Conservation (phyloP, 2,113 vertebrate species). For the human (Homo sapiens) region DNA sequence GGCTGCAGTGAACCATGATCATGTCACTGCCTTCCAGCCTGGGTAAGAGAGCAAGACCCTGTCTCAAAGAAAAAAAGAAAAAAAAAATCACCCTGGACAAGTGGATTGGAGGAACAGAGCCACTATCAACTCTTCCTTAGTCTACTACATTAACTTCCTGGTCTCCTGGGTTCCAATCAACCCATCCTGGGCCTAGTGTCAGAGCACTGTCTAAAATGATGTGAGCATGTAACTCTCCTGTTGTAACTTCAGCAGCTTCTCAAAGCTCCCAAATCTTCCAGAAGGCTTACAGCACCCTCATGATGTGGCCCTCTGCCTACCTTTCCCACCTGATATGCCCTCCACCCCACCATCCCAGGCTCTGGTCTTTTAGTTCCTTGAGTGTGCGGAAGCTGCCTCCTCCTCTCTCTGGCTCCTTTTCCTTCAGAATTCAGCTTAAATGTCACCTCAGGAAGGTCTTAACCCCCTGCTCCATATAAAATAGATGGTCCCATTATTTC, state of each 20-base stretch:
- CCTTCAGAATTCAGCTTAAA: not conserved
- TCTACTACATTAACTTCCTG: not conserved
- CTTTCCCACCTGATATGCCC: not conserved
- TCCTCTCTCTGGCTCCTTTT: not conserved
- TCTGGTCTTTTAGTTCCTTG: not conserved
- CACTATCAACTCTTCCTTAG: not conserved
- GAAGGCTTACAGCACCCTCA: not conserved
- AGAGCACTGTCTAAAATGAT: not conserved
- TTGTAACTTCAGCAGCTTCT: not conserved
- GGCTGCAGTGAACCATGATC: too few species aligned
- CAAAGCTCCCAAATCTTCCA: not conserved
- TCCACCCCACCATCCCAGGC: too few species aligned
- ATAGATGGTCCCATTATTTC: not conserved
- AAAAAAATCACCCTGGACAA: not conserved
- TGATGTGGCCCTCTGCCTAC: not conserved
- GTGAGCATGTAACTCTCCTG: not conserved
- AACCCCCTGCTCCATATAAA: not conserved
- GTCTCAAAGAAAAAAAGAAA: not conserved
- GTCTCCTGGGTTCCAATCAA: not conserved
- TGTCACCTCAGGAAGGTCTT: not conserved
- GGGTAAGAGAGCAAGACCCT: too few species aligned
- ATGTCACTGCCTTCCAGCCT: too few species aligned
- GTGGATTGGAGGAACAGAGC: not conserved
- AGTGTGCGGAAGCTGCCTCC: not conserved
- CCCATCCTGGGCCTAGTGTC: not conserved